A percentile compares a stretch with the other conserved stretches of the same genome.
These are phyloP conservation scores for Sitta europaea DNA, from an alignment of 2,113 vertebrate species.

Conservation along the genomic window DNA sequence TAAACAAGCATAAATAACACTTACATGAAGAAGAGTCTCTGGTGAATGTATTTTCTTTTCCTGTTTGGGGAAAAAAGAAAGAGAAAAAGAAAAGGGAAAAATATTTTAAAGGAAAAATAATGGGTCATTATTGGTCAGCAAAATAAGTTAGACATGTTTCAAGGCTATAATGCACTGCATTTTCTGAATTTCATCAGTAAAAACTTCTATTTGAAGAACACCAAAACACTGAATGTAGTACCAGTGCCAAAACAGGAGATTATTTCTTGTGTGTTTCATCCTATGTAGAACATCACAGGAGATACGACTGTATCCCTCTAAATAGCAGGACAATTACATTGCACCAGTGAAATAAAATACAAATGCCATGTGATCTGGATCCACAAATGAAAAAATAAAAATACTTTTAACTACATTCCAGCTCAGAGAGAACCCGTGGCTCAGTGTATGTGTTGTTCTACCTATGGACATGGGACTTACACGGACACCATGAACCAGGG, in stretches of 20 bases:
- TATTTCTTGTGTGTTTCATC: background rate
- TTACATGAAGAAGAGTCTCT: slow-evolving; percentile 72
- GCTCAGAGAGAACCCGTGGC: background rate
- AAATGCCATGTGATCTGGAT: background rate
- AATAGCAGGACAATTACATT: background rate
- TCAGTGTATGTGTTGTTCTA: background rate
- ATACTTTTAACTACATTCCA: background rate
- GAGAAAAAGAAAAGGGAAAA: slow-evolving; percentile 13
- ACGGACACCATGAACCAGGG: background rate
- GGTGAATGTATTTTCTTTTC: slow-evolving; percentile 58
- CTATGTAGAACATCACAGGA: background rate
- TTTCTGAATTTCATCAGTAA: background rate
- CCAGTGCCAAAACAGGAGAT: background rate
- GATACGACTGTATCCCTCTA: background rate
- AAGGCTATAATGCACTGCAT: background rate
- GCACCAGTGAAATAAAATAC: background rate
- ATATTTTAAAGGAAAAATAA: slow-evolving; percentile 10
- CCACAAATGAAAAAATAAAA: background rate
- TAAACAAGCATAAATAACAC: slow-evolving; percentile 62
- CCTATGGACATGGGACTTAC: background rate
- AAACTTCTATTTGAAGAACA: background rate
- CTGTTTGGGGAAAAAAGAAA: slow-evolving; percentile 8
- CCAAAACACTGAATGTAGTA: background rate
- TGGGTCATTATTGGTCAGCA: background rate
- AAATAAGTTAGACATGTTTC: background rate